Evolutionary conservation across 2,797 vertebrate species (phyloP), one percentile per base, ranked within the genome.

Genomic region (Anomalospiza imberbis): DNA sequence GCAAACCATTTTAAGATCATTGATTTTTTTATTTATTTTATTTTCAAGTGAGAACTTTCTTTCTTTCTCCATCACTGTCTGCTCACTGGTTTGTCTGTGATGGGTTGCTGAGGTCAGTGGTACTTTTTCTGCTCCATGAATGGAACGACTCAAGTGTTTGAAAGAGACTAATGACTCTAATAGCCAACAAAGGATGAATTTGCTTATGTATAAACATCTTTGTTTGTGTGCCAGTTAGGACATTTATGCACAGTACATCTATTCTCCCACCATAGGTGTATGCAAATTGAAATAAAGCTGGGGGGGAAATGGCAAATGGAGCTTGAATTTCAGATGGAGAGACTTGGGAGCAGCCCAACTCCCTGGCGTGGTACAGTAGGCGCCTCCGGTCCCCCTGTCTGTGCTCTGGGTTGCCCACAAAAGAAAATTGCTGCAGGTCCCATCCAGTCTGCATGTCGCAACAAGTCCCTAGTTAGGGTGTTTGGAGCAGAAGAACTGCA

Each of bases 141-240:
- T 91, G 75, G 80, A 94, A 94, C 42, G 89, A 94, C 74, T 95
- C 47, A 82, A 91, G 74, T 73, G 70, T 88, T 72, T 95, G 94
- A 96, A 96, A 88, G 91, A 96, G 95, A 96, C 91, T 93, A 93
- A 96, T 94, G 92, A 93, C 88, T 95, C 82, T 92, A 95, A 91
- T 90, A 95, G 71, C 61, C 74, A 85, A 92, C 88, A 97, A 93
- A 94, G 88, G 83, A 91, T 94, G 83, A 81, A 94, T 93, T 96
- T 97, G 88, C 85, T 95, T 93, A 91, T 95, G 91, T 91, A 93
- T 93, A 94, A 97, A 93, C 91, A 96, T 87, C 93, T 83, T 94
- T 95, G 91, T 91, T 91, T 86, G 70, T 82, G 63, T 96, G 91
- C 94, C 89, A 95, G 85, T 80, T 84, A 77, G 94, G 63, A 86